Evolutionary conservation across 1,140 invertebrate genomes (phyloP).

Genomic region (Telenomus remus): DNA sequence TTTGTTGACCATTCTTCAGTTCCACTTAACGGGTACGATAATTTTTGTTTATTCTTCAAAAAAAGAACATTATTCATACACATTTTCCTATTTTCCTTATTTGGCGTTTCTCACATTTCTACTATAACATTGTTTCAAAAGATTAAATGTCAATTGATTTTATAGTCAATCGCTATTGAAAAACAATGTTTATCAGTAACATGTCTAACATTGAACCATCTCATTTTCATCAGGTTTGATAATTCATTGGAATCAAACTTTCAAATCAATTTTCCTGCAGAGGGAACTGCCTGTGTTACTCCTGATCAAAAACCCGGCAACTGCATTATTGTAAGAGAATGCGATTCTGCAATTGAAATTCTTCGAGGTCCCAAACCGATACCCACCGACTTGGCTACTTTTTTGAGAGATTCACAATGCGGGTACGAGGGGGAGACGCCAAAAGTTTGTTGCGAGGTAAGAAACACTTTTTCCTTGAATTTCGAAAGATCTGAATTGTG

Average conservation of each 20-base stretch:
- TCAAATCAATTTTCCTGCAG: constrained; percentile 39
- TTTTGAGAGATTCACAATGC: constrained; percentile 72
- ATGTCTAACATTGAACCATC: constrained; percentile 2
- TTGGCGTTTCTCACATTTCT: too few species aligned
- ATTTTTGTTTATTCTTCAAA: too few species aligned
- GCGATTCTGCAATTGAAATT: constrained; percentile 60
- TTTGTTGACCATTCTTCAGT: constrained; percentile 1
- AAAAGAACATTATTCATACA: too few species aligned
- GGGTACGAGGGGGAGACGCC: constrained; percentile 75
- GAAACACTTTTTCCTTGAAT: not conserved
- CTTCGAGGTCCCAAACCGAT: constrained; percentile 69
- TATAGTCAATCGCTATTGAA: not conserved
- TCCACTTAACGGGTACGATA: not conserved
- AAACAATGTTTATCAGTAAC: not conserved
- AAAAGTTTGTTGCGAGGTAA: constrained; percentile 76
- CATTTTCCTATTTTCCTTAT: too few species aligned
- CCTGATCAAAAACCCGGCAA: constrained; percentile 29
- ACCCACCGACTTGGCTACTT: constrained; percentile 55
- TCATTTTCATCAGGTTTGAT: constrained; percentile 8
- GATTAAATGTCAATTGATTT: too few species aligned
- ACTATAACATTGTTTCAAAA: too few species aligned
- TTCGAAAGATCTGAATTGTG: too few species aligned
- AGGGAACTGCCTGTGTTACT: constrained; percentile 53
- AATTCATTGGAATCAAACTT: constrained; percentile 12
- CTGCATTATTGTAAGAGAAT: constrained; percentile 64